These are phyloP conservation scores for Apamea monoglypha DNA, from an alignment of 2,888 invertebrate species.

Conservation along the genomic window DNA sequence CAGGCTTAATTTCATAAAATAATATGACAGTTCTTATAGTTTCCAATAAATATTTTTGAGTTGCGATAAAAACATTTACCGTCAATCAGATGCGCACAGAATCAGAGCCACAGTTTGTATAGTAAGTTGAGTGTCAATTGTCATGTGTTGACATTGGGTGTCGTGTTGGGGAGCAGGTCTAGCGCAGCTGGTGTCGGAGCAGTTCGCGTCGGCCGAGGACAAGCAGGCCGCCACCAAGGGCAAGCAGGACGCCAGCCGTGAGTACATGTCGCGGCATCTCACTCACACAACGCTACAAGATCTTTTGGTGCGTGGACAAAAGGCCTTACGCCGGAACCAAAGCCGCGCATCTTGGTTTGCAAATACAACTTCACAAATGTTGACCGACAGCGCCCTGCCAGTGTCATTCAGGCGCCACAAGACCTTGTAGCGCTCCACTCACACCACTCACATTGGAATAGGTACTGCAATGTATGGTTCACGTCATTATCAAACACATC, in stretches of 20 bases:
- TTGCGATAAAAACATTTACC: background rate
- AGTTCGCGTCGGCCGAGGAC: conserved; percentile 82
- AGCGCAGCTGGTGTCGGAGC: conserved; percentile 87
- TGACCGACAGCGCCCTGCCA: too few relatives aligned
- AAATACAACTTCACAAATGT: background rate
- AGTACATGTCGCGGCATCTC: conserved; percentile 64
- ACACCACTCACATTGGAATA: background rate
- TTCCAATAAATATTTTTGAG: background rate
- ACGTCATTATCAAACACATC: background rate
- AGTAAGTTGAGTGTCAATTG: conserved; percentile 30
- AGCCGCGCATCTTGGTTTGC: background rate
- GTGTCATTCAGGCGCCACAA: background rate
- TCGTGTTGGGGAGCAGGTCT: conserved; percentile 76
- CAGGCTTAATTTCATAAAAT: background rate
- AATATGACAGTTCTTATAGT: background rate
- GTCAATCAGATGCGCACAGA: background rate
- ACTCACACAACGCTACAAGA: background rate
- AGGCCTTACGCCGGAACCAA: background rate
- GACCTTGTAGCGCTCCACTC: background rate
- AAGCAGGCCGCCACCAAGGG: conserved; percentile 71
- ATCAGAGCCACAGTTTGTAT: background rate
- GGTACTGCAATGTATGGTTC: background rate
- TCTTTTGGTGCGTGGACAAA: background rate
- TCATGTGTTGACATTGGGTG: conserved; percentile 39
- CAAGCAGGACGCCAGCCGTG: conserved; percentile 75